phyloP scores from a whole-genome alignment of 2,113 vertebrate species.

The Pygoscelis antarcticus region DNA sequence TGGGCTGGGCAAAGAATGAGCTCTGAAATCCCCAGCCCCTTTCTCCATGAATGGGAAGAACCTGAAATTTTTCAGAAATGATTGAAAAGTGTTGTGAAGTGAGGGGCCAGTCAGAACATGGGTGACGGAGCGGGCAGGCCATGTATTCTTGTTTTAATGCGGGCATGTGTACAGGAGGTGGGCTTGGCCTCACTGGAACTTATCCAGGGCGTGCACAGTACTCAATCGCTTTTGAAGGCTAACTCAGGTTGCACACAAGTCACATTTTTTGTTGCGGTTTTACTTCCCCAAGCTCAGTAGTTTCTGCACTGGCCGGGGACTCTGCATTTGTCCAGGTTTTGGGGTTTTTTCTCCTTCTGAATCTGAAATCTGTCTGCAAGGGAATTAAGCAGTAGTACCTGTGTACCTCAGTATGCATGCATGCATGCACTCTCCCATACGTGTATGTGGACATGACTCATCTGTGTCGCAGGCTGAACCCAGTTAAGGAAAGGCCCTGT shows the following conservation, averaged over 20 bases:
- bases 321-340: not conserved
- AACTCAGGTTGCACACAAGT: not conserved
- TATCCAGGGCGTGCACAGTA: not conserved
- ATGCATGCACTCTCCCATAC: accelerated
- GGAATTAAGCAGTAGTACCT: not conserved
- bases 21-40: not conserved
- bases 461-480: not conserved
- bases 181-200: not conserved
- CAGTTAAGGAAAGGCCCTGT: not conserved
- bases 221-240: not conserved
- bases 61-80: not conserved
- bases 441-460: accelerated
- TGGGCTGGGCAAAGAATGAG: not conserved
- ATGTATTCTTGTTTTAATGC: not conserved
- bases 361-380: not conserved
- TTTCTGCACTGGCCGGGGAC: not conserved
- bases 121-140: not conserved
- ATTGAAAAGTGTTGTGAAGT: not conserved
- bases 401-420: not conserved
- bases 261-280: not conserved
- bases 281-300: not conserved
- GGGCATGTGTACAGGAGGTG: not conserved
- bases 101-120: accelerated
- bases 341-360: not conserved
- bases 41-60: not conserved